A percentile compares a stretch with the other conserved stretches of the same genome.
phyloP scores from a whole-genome alignment of 2,888 invertebrate species.

The Danaus chrysippus region DNA sequence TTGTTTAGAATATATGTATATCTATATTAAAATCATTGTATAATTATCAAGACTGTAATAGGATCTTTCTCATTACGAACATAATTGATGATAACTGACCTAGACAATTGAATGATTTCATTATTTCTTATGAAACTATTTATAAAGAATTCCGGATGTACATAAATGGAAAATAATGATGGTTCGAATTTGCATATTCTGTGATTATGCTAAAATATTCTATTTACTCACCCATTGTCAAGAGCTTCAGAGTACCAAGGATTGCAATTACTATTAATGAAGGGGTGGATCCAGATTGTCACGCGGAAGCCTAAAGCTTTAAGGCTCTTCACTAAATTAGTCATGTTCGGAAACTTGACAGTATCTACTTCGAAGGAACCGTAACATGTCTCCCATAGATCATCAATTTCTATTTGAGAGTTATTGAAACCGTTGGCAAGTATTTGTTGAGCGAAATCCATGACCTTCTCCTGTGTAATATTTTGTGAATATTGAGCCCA shows the following conservation, averaged over 20 bases:
- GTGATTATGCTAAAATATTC: not conserved
- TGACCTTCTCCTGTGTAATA: slow-evolving; percentile 81
- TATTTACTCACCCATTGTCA: slow-evolving; percentile 67
- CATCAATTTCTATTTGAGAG: slow-evolving; percentile 92
- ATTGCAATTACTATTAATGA: slow-evolving; percentile 86
- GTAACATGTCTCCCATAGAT: slow-evolving; percentile 91
- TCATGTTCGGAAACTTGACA: slow-evolving; percentile 84
- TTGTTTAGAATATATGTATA: too few relatives aligned
- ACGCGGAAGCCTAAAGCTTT: slow-evolving; percentile 84
- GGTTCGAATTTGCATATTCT: not conserved
- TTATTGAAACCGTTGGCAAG: slow-evolving; percentile 80
- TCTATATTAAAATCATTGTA: too few relatives aligned
- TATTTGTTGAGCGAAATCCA: slow-evolving; percentile 84
- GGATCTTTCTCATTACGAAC: not conserved
- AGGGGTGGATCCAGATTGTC: slow-evolving; percentile 93
- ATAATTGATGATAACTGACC: not conserved
- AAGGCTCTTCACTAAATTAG: slow-evolving; percentile 78
- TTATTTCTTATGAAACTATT: not conserved
- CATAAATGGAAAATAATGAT: not conserved
- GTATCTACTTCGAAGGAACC: slow-evolving; percentile 87
- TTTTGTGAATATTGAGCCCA: slow-evolving; percentile 86
- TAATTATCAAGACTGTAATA: too few relatives aligned
- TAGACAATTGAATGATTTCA: not conserved
- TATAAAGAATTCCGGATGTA: not conserved
- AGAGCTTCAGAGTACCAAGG: slow-evolving; percentile 79